A percentile compares a stretch with the other conserved stretches of the same genome.
Evolutionary conservation across 2,113 vertebrate genomes (phyloP).

Genomic region (Neolamprologus falcicula): DNA sequence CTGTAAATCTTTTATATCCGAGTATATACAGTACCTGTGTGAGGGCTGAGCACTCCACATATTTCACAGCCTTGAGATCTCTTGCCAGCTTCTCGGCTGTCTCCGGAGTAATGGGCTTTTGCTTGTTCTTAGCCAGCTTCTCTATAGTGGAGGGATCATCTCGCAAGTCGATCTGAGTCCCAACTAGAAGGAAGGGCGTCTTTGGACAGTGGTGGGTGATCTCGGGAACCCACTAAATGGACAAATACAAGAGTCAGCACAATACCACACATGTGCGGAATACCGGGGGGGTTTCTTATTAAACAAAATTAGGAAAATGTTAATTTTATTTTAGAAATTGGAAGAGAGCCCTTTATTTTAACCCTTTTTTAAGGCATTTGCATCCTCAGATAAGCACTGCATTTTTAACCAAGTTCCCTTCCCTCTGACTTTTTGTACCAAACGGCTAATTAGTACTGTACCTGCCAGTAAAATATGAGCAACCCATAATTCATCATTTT

Average conservation of each 20-base stretch:
- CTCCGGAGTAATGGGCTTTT: constrained; percentile 97
- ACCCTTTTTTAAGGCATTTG: neutral
- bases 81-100: constrained; percentile 95
- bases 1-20: neutral
- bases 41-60: constrained; percentile 97
- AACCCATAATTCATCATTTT: neutral
- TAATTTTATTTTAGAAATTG: neutral
- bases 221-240: constrained; percentile 88
- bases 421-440: neutral
- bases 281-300: neutral
- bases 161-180: constrained; percentile 96
- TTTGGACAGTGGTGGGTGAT: constrained; percentile 86
- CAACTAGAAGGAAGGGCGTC: constrained; percentile 98
- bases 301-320: neutral
- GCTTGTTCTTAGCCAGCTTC: constrained; percentile 99
- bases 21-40: constrained; percentile 81
- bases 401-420: neutral
- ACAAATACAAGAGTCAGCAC: neutral
- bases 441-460: neutral
- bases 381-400: neutral
- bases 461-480: neutral
- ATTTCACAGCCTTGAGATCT: constrained; percentile 99
- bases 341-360: neutral
- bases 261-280: neutral
- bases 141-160: constrained; percentile 98